Percentiles rank a stretch among this genome's conserved stretches.
Conservation (phyloP, 2,888 invertebrate species). For the Drosophila longiperda region DNA sequence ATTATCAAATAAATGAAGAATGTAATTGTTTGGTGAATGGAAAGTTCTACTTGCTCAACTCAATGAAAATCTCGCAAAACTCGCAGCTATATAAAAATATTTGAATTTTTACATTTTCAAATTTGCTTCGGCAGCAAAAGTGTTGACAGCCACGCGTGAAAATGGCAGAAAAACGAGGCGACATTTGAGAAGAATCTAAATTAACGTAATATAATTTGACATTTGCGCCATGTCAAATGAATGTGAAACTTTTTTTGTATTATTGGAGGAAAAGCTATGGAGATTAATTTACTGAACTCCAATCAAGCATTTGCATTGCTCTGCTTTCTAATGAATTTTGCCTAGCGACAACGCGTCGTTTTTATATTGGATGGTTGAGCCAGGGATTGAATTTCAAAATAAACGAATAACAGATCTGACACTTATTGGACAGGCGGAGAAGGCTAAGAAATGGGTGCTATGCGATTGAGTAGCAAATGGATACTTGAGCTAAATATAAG, state of each 20-base stretch:
- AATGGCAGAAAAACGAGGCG: slow-evolving; percentile 21
- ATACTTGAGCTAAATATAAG: background rate
- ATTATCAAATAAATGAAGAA: background rate
- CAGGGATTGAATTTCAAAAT: slow-evolving; percentile 58
- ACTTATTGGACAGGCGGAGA: slow-evolving; percentile 63
- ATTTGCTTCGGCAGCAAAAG: slow-evolving; percentile 28
- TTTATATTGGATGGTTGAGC: slow-evolving; percentile 14
- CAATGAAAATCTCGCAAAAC: background rate
- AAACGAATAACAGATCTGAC: slow-evolving; percentile 54
- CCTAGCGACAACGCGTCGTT: slow-evolving; percentile 51
- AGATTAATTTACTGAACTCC: slow-evolving; percentile 54
- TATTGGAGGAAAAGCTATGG: slow-evolving; percentile 24
- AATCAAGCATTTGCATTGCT: slow-evolving; percentile 43
- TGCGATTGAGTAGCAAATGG: slow-evolving; percentile 14
- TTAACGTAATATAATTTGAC: slow-evolving; percentile 74
- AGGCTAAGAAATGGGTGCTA: slow-evolving; percentile 3
- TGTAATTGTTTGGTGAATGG: background rate
- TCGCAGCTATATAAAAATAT: slow-evolving; percentile 1
- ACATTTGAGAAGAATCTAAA: slow-evolving; percentile 59
- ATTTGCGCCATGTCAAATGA: slow-evolving; percentile 67
- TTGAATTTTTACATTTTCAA: slow-evolving; percentile 12
- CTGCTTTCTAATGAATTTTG: slow-evolving; percentile 61
- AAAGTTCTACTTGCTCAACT: background rate
- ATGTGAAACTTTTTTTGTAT: slow-evolving; percentile 52
- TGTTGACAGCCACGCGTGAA: slow-evolving; percentile 49